Conservation (phyloP, 2,888 invertebrate species). For the Megastigmus dorsalis region DNA sequence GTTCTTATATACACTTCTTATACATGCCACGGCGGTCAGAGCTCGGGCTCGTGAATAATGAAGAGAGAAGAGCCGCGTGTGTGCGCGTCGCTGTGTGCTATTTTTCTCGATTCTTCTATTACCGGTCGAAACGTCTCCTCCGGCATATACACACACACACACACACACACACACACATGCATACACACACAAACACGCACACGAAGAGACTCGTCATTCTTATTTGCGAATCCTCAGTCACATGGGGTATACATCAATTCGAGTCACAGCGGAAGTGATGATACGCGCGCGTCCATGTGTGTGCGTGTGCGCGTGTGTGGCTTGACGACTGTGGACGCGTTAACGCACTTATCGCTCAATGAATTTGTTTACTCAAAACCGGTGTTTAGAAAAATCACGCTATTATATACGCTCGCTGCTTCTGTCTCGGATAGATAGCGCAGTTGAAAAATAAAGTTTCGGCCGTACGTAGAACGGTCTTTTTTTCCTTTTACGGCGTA, state of each 20-base stretch:
- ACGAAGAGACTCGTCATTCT: not conserved
- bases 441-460: not conserved
- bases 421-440: not conserved
- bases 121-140: not conserved
- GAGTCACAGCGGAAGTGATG: not conserved
- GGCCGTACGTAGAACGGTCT: too few species aligned
- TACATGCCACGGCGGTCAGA: too few species aligned
- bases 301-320: not conserved
- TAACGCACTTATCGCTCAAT: slow-evolving; percentile 7
- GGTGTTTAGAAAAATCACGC: slow-evolving; percentile 36
- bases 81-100: too few species aligned
- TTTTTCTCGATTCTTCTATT: not conserved
- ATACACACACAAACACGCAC: too few species aligned
- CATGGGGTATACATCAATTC: not conserved
- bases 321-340: not conserved
- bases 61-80: not conserved
- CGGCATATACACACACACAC: too few species aligned
- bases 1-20: too few species aligned
- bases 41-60: not conserved
- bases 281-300: not conserved
- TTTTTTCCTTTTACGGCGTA: not conserved
- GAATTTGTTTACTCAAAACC: slow-evolving; percentile 30
- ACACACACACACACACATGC: too few species aligned
- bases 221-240: not conserved
- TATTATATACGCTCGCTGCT: not conserved